Percentiles rank a stretch among this genome's conserved stretches.
Conservation (phyloP, 2,888 invertebrate genomes). For the Drosophila paucipuncta region DNA sequence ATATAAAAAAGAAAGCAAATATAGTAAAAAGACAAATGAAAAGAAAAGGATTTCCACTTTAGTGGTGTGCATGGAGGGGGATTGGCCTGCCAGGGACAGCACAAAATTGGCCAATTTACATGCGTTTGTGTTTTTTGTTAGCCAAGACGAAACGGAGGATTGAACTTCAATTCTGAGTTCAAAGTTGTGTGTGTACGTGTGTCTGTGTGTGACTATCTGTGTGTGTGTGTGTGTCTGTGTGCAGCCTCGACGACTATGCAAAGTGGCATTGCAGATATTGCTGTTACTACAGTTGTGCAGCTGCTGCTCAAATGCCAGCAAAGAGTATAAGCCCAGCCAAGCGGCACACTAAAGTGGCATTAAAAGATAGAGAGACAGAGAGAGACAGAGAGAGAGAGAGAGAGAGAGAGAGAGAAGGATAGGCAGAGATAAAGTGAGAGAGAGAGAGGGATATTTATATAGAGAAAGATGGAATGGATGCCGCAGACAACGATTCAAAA, state of each 20-base stretch:
- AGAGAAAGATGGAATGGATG: constrained; percentile 1
- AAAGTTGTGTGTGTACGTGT: constrained; percentile 26
- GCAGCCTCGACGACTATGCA: constrained; percentile 45
- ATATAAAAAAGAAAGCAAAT: constrained; percentile 3
- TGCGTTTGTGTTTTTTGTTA: constrained; percentile 67
- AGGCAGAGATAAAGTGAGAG: constrained; percentile 12
- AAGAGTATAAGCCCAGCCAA: constrained; percentile 76
- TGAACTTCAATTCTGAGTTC: constrained; percentile 71
- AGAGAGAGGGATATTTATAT: neutral
- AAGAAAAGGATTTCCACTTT: constrained; percentile 59
- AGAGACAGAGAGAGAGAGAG: constrained; percentile 6
- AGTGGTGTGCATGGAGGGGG: constrained; percentile 7
- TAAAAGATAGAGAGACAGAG: constrained; percentile 46
- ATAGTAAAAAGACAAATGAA: constrained; percentile 42
- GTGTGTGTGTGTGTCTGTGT: constrained; percentile 21
- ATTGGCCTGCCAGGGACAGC: constrained; percentile 47
- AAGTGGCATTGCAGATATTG: constrained; percentile 57
- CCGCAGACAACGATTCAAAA: constrained; percentile 34
- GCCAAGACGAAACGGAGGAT: constrained; percentile 49
- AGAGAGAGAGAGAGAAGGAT: constrained; percentile 7
- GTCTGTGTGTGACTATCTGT: constrained; percentile 19
- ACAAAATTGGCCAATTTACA: constrained; percentile 79
- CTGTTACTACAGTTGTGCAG: constrained; percentile 33
- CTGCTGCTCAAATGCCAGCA: constrained; percentile 61
- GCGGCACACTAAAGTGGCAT: constrained; percentile 74